phyloP scores from a whole-genome alignment of 2,888 invertebrate species.

The Drosophila pseudotakahashii region DNA sequence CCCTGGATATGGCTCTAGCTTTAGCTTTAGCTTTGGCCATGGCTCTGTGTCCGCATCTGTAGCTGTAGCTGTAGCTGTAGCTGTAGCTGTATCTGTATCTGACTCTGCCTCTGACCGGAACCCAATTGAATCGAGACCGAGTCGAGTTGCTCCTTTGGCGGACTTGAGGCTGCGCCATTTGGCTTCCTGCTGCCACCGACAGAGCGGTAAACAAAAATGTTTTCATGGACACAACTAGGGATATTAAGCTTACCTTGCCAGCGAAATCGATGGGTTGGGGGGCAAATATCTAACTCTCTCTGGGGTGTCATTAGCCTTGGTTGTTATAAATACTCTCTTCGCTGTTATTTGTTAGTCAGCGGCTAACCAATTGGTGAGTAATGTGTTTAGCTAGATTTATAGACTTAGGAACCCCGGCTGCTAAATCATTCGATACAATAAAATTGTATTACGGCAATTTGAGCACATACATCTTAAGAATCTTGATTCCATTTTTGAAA shows the following conservation, averaged over 20 bases:
- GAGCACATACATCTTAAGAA: too few relatives aligned
- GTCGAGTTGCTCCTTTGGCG: constrained; percentile 28
- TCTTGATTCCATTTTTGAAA: too few relatives aligned
- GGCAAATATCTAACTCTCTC: constrained; percentile 19
- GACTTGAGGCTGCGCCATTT: constrained; percentile 34
- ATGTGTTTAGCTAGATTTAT: constrained; percentile 32
- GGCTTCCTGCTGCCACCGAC: constrained; percentile 29
- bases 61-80: not conserved
- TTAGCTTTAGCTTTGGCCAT: constrained; percentile 1
- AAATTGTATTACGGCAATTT: not conserved
- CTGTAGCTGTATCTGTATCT: constrained; percentile 10
- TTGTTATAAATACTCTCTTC: constrained; percentile 46
- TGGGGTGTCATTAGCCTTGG: constrained; percentile 51
- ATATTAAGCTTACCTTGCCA: not conserved
- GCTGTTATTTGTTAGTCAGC: constrained; percentile 27
- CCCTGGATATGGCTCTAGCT: constrained; percentile 7
- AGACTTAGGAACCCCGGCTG: not conserved
- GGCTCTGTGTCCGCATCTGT: not conserved
- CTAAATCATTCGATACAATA: not conserved
- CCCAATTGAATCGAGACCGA: constrained; percentile 33
- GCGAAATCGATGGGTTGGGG: not conserved
- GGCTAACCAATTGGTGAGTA: constrained; percentile 33
- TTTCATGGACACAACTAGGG: constrained; percentile 36
- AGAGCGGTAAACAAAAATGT: constrained; percentile 60
- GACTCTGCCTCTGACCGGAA: constrained; percentile 24